Evolutionary conservation across 2,113 vertebrate genomes (phyloP), one percentile per base, ranked within the genome.

Genomic region (Rousettus leschenaultii): DNA sequence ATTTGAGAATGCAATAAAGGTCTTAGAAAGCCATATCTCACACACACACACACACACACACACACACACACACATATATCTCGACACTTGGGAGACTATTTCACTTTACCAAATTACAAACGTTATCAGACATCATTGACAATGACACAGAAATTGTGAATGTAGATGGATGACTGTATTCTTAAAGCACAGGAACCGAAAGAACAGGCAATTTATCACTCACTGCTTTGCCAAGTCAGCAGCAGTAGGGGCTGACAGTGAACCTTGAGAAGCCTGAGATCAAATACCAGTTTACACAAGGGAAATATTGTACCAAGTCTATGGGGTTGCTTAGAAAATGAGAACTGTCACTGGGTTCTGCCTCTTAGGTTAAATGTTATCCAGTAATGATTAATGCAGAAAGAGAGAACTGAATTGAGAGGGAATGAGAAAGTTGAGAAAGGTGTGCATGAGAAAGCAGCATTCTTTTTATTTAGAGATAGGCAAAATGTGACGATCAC

Each of bases 181-280:
- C 48, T 71, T 38, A 78, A 73, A 86, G 75, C 65, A 55, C 11
- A 73, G 91, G 71, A 84, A 45, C 30, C 0, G 6, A 33, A 86
- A 66, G 77, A 82, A 51, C 21, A 89, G 59, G 70, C 43, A 53
- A 85, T 96, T 96, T 33, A 78, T 96, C 91, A 95, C 15, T 21
- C 1, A 1, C 83, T 75, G 48, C 73, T 93, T 83, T 97, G 79
- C 65, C 14, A 61, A 89, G 79, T 87, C 74, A 84, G 57, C 71
- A 14, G 35, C 65, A 12, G 0, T 3, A 16, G 28, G 24, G 38
- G 22, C 24, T 48, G n/a, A 51, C 24, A 22, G 68, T 2, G 55
- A 82, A 22, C 38, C 33, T 66, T 4, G 18, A 14, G 40, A 53
- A 75, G 6, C 19, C 80, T 11, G 59, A 65, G 48, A 77, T 71